phyloP scores from a whole-genome alignment of 1,140 invertebrate species.

The Subanguina moxae region DNA sequence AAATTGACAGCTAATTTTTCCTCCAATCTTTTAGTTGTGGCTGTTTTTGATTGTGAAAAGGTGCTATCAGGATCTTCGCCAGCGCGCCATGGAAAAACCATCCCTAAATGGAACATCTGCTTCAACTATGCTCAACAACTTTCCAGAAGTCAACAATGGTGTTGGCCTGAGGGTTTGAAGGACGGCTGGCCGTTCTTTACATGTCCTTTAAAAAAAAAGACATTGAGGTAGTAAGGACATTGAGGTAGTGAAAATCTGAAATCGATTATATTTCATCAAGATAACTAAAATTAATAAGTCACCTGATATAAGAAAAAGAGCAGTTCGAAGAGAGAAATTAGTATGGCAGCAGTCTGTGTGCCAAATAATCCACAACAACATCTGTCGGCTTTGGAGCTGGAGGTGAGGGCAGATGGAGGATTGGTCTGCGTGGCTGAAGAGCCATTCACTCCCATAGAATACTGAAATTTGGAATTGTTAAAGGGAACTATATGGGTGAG shows the following conservation, averaged over 20 bases:
- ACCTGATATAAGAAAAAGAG: constrained; percentile 33
- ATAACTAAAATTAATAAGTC: constrained; percentile 15
- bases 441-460: constrained; percentile 28
- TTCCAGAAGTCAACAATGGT: background rate
- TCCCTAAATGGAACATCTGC: background rate
- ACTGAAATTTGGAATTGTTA: constrained; percentile 16
- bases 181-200: too few relatives aligned
- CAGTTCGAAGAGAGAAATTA: constrained; percentile 29
- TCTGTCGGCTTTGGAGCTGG: background rate
- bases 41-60: constrained; percentile 19
- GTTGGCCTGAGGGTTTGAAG: too few relatives aligned
- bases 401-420: constrained; percentile 6
- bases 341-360: constrained; percentile 13
- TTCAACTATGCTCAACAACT: background rate
- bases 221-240: too few relatives aligned
- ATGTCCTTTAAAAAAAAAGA: too few relatives aligned
- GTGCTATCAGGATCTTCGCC: constrained; percentile 17
- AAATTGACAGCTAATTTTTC: background rate
- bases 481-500: too few relatives aligned
- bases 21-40: constrained; percentile 26
- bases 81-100: constrained; percentile 11
- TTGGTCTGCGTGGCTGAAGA: background rate
- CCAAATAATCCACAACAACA: constrained; percentile 20
- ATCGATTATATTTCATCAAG: constrained; percentile 7
- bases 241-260: constrained; percentile 16